Evolutionary conservation across 2,888 invertebrate genomes (phyloP), one percentile per base, ranked within the genome.

Genomic region (Himalopsyche anomala): DNA sequence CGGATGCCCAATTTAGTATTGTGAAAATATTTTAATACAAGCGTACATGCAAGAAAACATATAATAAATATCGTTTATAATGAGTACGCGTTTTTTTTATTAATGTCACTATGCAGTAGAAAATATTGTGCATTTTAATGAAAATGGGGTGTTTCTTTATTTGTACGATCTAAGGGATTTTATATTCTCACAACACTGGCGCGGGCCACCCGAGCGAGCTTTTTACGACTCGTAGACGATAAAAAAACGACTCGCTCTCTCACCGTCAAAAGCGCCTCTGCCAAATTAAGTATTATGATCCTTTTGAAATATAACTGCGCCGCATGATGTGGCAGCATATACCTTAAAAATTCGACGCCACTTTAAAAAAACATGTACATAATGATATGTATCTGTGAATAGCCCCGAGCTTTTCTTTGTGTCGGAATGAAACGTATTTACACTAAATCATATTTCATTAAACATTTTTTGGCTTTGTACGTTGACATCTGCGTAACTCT

Each of bases 201-300:
- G 62, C 62, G 11, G 62, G 19, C 19, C 62, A 62, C 8, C 62
- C 62, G 19, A 62, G 62, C 19, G 62, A 62, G 62, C 28, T 62
- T 62, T 62, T 62, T 62, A 62, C 62, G 62, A 62, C 62, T 28
- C n/a, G 62, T 28, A 62, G 62, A 62, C 62, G 62, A 62, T 62
- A 62, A 62, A 62, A 62, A 62, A 62, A 28, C 28, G 62, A 62
- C 62, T n/a, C 62, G 62, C 62, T 62, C 8, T 12, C 51, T 28
- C 62, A 1, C 6, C 62, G 62, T 28, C 62, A 28, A 28, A 28
- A n/a, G 11, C 62, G 62, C 62, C 62, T 6, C 62, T 62, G n/a
- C 28, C 62, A 62, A 62, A 62, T 62, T 62, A 62, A 62, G 62
- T 62, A 62, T 62, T 62, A 62, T 62, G 62, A 28, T 62, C 62